phyloP scores from a whole-genome alignment of 92 coral and sea anemone genomes.

The Zoanthus gigantus region DNA sequence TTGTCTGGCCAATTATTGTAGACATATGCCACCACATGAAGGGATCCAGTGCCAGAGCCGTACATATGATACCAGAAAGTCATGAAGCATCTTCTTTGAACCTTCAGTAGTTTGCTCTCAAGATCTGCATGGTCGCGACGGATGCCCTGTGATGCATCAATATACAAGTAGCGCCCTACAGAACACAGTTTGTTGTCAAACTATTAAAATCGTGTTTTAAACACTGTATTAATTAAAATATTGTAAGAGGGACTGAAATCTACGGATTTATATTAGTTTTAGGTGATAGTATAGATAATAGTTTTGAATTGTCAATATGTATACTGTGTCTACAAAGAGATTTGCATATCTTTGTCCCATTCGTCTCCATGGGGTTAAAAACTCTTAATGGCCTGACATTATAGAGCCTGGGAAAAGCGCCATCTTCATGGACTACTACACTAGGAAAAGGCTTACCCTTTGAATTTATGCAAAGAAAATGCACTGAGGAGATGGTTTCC shows the following conservation, averaged over 20 bases:
- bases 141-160: conserved; percentile 70
- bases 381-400: too few species aligned
- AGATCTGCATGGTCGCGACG: conserved; percentile 80
- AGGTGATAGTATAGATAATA: too few species aligned
- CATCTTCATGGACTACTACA: too few species aligned
- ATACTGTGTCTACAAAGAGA: too few species aligned
- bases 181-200: background rate
- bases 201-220: background rate
- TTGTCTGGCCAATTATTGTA: conserved; percentile 53
- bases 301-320: too few species aligned
- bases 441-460: too few species aligned
- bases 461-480: too few species aligned
- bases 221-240: background rate
- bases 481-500: background rate
- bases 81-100: conserved; percentile 78
- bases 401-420: too few species aligned
- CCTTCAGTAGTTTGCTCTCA: conserved; percentile 80
- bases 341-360: too few species aligned
- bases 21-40: conserved; percentile 70
- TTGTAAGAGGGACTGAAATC: background rate
- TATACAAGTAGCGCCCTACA: conserved; percentile 76
- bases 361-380: too few species aligned
- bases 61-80: conserved; percentile 97
- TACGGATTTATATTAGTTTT: too few species aligned
- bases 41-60: conserved; percentile 75